Conservation (phyloP, 2,888 invertebrate species). For the Apeira syringaria region DNA sequence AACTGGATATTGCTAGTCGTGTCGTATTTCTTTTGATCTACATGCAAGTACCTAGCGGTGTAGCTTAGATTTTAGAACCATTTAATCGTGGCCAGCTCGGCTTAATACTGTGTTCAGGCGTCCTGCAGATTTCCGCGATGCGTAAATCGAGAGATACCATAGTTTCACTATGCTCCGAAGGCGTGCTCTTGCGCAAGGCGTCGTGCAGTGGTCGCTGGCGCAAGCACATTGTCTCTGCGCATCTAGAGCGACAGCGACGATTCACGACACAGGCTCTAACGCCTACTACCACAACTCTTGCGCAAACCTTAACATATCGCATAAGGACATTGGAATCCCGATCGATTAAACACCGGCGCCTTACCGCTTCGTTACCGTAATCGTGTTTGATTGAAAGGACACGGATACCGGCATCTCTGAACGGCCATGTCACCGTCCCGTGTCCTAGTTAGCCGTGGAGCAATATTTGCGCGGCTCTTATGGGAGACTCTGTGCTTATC, state of each 20-base stretch:
- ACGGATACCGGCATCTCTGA: slow-evolving; percentile 29
- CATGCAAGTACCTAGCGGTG: too few species aligned
- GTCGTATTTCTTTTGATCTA: too few species aligned
- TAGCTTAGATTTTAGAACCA: slow-evolving; percentile 4
- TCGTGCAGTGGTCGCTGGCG: slow-evolving; percentile 37
- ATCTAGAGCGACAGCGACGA: slow-evolving; percentile 54
- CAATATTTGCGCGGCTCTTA: slow-evolving; percentile 48
- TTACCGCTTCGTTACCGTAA: slow-evolving; percentile 29
- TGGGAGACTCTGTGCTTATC: slow-evolving; percentile 43
- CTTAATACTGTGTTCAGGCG: slow-evolving; percentile 37
- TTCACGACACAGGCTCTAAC: slow-evolving; percentile 51
- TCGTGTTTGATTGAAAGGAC: slow-evolving; percentile 31
- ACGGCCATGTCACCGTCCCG: slow-evolving; percentile 33
- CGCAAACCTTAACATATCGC: slow-evolving; percentile 44
- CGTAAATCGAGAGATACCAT: slow-evolving; percentile 47
- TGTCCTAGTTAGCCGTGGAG: slow-evolving; percentile 42
- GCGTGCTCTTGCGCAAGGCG: slow-evolving; percentile 43
- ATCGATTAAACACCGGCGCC: slow-evolving; percentile 23
- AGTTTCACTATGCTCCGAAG: slow-evolving; percentile 42
- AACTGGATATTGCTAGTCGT: too few species aligned
- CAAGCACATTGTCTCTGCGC: slow-evolving; percentile 60
- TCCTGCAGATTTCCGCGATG: slow-evolving; percentile 42
- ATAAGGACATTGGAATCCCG: slow-evolving; percentile 43
- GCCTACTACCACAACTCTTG: slow-evolving; percentile 43
- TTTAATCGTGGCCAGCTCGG: slow-evolving; percentile 29